Conservation (phyloP, 2,113 vertebrate genomes). For the Zosterops lateralis region DNA sequence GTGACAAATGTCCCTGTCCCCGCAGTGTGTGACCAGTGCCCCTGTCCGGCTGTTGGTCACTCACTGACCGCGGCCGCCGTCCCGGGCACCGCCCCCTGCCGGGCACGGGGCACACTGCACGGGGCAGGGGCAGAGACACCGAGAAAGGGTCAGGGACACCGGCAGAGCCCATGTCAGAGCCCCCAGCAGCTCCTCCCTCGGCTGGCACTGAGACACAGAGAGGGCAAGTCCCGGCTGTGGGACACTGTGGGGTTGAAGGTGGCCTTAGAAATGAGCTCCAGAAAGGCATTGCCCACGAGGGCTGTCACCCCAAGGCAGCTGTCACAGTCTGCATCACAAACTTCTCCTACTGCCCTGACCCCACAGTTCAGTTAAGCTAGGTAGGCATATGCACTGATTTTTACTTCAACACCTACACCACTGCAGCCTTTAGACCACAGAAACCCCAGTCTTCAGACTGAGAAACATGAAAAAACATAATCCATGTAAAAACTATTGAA, state of each 20-base stretch:
- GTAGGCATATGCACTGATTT: rapidly evolving
- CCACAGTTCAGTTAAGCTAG: not conserved
- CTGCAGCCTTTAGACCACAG: not conserved
- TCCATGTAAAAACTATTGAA: rapidly evolving
- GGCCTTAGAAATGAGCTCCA: rapidly evolving
- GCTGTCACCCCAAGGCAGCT: not conserved
- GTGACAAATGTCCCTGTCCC: no score
- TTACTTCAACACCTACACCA: not conserved
- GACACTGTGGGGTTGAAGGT: rapidly evolving
- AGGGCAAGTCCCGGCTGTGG: not conserved
- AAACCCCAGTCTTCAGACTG: not conserved
- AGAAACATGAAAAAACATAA: rapidly evolving
- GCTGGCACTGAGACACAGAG: not conserved
- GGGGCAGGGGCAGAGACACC: not conserved
- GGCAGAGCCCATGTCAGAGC: not conserved
- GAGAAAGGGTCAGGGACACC: not conserved
- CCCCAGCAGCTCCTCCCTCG: not conserved
- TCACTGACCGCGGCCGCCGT: not conserved
- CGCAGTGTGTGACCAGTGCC: no score
- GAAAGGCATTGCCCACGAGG: rapidly evolving
- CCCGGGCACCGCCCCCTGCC: not conserved
- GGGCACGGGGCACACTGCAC: not conserved
- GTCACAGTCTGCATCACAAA: not conserved
- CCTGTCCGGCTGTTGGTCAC: not conserved
- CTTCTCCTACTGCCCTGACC: not conserved